A percentile compares a stretch with the other conserved stretches of the same genome.
These are phyloP conservation scores for Epinephelus awoara DNA, from an alignment of 2,797 vertebrate species.

Conservation along the genomic window DNA sequence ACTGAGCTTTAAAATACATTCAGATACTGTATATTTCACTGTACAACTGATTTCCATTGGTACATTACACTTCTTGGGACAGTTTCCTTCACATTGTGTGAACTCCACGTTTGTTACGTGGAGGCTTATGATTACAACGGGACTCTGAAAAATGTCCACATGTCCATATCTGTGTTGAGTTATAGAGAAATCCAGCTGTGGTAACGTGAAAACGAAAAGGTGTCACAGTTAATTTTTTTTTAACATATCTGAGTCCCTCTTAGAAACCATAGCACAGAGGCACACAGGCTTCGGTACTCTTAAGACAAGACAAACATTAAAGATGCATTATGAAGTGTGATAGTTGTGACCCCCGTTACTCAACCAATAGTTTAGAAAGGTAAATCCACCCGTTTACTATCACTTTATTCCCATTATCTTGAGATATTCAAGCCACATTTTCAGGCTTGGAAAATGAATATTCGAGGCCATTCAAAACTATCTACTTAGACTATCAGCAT, in stretches of 20 bases:
- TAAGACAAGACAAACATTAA: conserved; percentile 12
- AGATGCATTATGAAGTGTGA: conserved; percentile 10
- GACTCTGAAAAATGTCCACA: conserved; percentile 29
- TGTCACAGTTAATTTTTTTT: conserved; percentile 24
- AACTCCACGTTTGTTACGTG: conserved; percentile 7
- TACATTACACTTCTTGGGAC: conserved; percentile 49
- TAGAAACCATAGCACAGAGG: conserved; percentile 25
- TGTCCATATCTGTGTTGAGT: conserved; percentile 14
- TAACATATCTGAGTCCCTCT: conserved; percentile 13
- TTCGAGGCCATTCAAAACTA: background rate
- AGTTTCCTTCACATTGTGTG: conserved; percentile 47
- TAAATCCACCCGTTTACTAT: conserved; percentile 59
- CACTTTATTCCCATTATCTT: conserved; percentile 12
- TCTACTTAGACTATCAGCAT: background rate
- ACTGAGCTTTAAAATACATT: conserved; percentile 62
- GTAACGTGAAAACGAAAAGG: conserved; percentile 34
- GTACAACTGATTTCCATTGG: conserved; percentile 60
- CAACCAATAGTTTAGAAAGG: conserved; percentile 24
- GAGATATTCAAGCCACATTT: background rate
- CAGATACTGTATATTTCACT: conserved; percentile 71
- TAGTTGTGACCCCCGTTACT: background rate
- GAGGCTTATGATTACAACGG: conserved; percentile 31
- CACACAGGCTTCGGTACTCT: conserved; percentile 1
- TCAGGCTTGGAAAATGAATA: background rate
- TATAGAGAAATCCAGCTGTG: conserved; percentile 19